Evolutionary conservation across 2,888 invertebrate species (phyloP), one percentile per base, ranked within the genome.

Genomic region (Lacanobia oleracea): DNA sequence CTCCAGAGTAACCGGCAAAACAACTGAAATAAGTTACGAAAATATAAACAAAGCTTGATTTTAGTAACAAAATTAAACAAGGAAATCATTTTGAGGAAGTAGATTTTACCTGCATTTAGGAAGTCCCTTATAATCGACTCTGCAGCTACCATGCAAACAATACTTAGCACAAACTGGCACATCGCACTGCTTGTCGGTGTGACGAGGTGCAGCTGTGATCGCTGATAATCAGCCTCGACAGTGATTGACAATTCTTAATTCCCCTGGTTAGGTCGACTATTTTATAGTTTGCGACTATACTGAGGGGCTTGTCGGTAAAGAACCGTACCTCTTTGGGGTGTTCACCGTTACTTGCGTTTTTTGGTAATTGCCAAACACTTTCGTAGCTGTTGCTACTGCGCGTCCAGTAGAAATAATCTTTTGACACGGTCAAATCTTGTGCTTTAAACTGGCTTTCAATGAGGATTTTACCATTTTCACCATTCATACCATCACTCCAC

Each of bases 391-490:
- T 37, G 23, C 23, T 48, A 50, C n/a, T 50, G 91, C 99, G 99
- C 0, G 98, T 97, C 98, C 98, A 99, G 92, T 97, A 99, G 43
- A 99, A 93, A 21, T 95, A 94, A 75, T 97, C 96, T 9, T 97
- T 97, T 67, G 98, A 97, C 0, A 98, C 96, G 0, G 98, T 97
- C n/a, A n/a, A n/a, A n/a, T n/a, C n/a, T 76, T 97, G 97, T 0
- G 98, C 40, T 2, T 40, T 40, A 40, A 9, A 5, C 10, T 12
- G 40, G 1, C 40, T 40, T 40, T 12, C 5, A 10, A 2, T 10
- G 12, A 12, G 23, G 7, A 53, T 14, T 1, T 1, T 14, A 0
- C 9, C 10, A 14, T 53, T 23, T 5, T 2, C 6, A 6, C 53
- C 53, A 23, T 12, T 10, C 12, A 53, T 14, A 53, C 23, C 6